phyloP scores from a whole-genome alignment of 2,113 vertebrate genomes.

The Ceyx margarethae region DNA sequence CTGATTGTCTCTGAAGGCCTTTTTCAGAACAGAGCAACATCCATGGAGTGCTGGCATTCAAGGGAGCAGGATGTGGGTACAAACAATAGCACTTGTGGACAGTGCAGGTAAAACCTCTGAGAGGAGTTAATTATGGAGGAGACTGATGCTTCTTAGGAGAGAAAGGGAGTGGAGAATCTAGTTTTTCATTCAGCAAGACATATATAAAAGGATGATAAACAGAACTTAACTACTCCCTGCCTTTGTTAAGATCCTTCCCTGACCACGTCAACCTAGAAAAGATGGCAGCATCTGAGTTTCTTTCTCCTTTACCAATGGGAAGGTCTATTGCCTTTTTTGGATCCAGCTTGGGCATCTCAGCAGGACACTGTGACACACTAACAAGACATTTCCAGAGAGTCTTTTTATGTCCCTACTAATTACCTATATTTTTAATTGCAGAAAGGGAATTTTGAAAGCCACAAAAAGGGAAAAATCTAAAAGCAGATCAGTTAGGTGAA shows the following conservation, averaged over 20 bases:
- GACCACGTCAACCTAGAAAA: neutral
- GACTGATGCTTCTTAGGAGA: neutral
- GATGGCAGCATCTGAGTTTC: neutral
- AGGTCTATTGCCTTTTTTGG: neutral
- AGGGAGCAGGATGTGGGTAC: neutral
- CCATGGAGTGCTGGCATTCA: neutral
- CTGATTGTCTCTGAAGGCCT: neutral
- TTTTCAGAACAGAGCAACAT: neutral
- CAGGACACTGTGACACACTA: neutral
- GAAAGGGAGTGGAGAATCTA: neutral
- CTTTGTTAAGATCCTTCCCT: neutral
- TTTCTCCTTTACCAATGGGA: neutral
- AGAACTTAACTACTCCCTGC: neutral
- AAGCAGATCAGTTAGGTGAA: conserved; percentile 20
- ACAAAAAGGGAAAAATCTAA: conserved; percentile 13
- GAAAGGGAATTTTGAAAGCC: neutral
- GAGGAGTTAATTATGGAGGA: neutral
- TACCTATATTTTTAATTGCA: conserved; percentile 34
- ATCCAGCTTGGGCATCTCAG: neutral
- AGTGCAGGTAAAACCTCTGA: neutral
- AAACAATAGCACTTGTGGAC: neutral
- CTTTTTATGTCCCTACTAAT: conserved; percentile 23
- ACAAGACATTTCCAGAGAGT: neutral
- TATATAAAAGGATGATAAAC: neutral
- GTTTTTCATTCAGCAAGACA: neutral